Percentiles rank a stretch among this genome's conserved stretches.
Evolutionary conservation across 2,797 vertebrate genomes (phyloP).

Genomic region (Pagetopsis macropterus): DNA sequence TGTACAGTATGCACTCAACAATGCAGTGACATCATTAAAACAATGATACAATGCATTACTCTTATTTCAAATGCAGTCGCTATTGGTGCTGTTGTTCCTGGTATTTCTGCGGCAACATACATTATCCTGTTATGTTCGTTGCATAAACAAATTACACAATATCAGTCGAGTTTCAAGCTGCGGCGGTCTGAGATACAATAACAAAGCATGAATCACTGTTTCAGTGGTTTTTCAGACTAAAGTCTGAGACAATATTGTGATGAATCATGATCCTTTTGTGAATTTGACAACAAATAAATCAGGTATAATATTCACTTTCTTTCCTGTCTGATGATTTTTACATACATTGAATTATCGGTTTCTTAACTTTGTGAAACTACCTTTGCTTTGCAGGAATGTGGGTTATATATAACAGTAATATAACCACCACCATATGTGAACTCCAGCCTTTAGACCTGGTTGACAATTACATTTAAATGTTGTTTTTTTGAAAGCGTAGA

Average conservation of each 20-base stretch:
- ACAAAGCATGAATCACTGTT: slow-evolving; percentile 73
- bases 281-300: slow-evolving; percentile 9
- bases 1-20: slow-evolving; percentile 48
- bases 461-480: slow-evolving; percentile 37
- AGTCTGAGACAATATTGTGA: slow-evolving; percentile 48
- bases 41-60: slow-evolving; percentile 43
- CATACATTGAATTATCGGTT: background rate
- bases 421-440: slow-evolving; percentile 40
- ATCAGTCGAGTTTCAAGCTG: slow-evolving; percentile 45
- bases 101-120: slow-evolving; percentile 31
- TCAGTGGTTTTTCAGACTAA: slow-evolving; percentile 65
- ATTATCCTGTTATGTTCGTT: slow-evolving; percentile 30
- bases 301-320: background rate
- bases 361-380: slow-evolving; percentile 34
- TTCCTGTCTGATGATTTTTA: background rate
- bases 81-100: slow-evolving; percentile 8
- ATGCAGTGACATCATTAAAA: slow-evolving; percentile 29
- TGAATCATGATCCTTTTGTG: slow-evolving; percentile 60
- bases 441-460: slow-evolving; percentile 15
- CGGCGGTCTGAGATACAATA: slow-evolving; percentile 66
- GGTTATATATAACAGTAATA: slow-evolving; percentile 38
- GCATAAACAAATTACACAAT: slow-evolving; percentile 59
- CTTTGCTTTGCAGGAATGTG: slow-evolving; percentile 32
- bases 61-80: slow-evolving; percentile 15
- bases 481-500: slow-evolving; percentile 40